Percentiles rank a stretch among this genome's conserved stretches.
Evolutionary conservation across 2,113 vertebrate species (phyloP).

Genomic region (Setophaga coronata): DNA sequence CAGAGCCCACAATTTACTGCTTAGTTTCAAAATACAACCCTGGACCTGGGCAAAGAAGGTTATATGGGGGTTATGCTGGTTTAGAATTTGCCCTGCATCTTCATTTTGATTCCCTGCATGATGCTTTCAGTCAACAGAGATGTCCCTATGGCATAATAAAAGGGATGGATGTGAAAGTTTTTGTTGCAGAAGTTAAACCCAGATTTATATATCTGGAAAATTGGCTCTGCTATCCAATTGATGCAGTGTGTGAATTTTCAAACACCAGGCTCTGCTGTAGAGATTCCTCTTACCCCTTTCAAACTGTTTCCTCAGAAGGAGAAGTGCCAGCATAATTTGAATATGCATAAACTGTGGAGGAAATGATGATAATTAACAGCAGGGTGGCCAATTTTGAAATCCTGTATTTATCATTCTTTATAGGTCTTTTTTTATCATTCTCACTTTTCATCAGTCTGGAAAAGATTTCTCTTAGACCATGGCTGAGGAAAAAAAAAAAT

Average conservation of each 20-base stretch:
- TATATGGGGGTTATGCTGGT: background rate
- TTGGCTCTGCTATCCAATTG: background rate
- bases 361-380: constrained; percentile 34
- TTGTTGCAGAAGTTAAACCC: constrained; percentile 3
- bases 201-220: background rate
- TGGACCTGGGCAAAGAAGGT: background rate
- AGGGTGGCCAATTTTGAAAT: background rate
- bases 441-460: background rate
- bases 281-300: background rate
- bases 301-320: background rate
- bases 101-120: background rate
- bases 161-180: background rate
- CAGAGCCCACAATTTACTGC: background rate
- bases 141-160: background rate
- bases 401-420: background rate
- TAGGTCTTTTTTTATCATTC: background rate
- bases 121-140: background rate
- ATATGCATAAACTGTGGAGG: constrained; percentile 13
- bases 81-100: background rate
- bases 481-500: background rate
- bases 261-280: background rate
- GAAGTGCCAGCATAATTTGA: constrained; percentile 1
- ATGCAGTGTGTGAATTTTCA: background rate
- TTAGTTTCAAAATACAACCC: background rate
- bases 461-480: background rate